phyloP scores from a whole-genome alignment of 1,140 invertebrate genomes.

The Protaetia brevitarsis region DNA sequence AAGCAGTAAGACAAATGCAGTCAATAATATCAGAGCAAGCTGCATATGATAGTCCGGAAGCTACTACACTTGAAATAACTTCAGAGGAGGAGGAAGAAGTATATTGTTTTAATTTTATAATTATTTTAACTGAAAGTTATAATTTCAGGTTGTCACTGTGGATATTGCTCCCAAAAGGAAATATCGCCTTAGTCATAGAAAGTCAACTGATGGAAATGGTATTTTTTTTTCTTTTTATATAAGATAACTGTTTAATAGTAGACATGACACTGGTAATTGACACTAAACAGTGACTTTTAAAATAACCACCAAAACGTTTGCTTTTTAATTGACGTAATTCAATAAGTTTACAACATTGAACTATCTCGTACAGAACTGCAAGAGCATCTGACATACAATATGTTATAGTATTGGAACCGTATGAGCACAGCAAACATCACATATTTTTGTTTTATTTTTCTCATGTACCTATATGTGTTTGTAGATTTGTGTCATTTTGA shows the following conservation, averaged over 20 bases:
- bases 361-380: no score
- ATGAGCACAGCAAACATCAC: no score
- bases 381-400: no score
- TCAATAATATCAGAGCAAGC: conserved; percentile 14
- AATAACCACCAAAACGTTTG: no score
- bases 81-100: conserved; percentile 41
- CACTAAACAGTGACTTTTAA: no score
- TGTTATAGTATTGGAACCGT: no score
- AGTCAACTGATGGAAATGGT: conserved; percentile 44
- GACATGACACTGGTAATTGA: no score
- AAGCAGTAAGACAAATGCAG: conserved; percentile 45
- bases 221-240: conserved; percentile 24
- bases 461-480: no score
- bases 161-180: conserved; percentile 41
- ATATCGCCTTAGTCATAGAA: conserved; percentile 42
- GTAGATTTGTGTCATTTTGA: no score
- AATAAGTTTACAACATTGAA: no score
- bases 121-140: neutral
- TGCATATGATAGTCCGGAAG: conserved; percentile 30
- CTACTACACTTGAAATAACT: conserved; percentile 34
- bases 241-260: neutral
- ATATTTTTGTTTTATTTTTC: no score
- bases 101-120: conserved; percentile 6
- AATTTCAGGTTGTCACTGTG: conserved; percentile 20
- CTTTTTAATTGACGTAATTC: no score